Base-by-base conservation (phyloP, 2,113 vertebrate species). In the Limnothrissa miodon region DNA sequence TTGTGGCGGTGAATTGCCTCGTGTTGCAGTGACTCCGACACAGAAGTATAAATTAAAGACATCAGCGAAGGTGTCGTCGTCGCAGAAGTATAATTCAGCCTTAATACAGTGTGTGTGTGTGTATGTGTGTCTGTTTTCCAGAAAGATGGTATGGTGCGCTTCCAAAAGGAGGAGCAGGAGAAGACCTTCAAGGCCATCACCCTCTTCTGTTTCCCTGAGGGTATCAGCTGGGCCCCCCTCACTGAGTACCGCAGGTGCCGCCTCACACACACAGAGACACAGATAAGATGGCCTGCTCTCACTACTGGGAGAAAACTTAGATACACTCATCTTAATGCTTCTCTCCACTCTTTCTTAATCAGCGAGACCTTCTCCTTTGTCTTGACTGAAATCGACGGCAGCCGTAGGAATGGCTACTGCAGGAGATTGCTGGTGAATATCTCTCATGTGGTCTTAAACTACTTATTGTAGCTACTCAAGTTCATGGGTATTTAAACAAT, bases 341-440 rank as follows among this genome's bases (percentile, higher is more conserved):
- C 78, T 80, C 2, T 33, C 25, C 15, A 53, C 9, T n/a, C 13
- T 59, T 6, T 42, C 42, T n/a, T 88, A 87, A 91, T 39, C 92
- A 99, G 98, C 0, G 98, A 99, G 92, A 99, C 98, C 1, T 99
- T 99, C 89, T 99, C 98, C 0, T 99, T 99, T 0, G 97, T 99
- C 39, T 93, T 99, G 90, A 99, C 98, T 36, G 97, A 99, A 0
- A 85, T 98, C 21, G 97, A 99, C 0, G 97, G 97, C 84, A 98
- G 96, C 92, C 95, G 97, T 80, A 96, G 96, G 89, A 98, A 99
- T 0, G 97, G 98, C 46, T 99, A 99, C 95, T 99, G 98, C 92
- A 92, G 98, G 87, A 91, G 97, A 82, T 93, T 99, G 56, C 89
- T 99, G 97, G 97, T 99, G 90, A 95, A 4, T 33, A 39, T 74